phyloP scores from a whole-genome alignment of 2,113 vertebrate genomes.

The Glaucomys volans region DNA sequence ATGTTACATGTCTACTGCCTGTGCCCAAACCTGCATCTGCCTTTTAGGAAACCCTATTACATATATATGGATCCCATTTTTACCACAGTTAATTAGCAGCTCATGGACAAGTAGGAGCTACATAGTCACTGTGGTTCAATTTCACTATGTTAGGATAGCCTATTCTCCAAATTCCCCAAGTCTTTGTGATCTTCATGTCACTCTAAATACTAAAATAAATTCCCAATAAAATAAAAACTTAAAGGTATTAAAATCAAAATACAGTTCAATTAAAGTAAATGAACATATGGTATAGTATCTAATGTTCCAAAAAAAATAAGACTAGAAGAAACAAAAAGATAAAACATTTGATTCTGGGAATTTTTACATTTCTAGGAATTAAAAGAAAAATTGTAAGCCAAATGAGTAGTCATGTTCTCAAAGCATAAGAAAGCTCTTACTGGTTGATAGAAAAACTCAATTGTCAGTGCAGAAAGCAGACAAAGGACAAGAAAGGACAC shows the following conservation, averaged over 20 bases:
- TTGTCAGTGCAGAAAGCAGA: not conserved
- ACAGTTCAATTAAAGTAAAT: not conserved
- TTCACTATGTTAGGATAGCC: not conserved
- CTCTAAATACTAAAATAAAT: constrained; percentile 39
- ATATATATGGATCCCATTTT: not conserved
- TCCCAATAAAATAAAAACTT: constrained; percentile 25
- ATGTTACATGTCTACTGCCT: not conserved
- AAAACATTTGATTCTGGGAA: not conserved
- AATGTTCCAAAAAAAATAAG: not conserved
- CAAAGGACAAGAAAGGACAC: not conserved
- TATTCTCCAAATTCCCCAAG: not conserved
- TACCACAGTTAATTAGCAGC: not conserved
- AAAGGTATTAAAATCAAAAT: constrained; percentile 36
- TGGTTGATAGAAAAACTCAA: not conserved
- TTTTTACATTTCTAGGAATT: not conserved
- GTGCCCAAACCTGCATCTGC: not conserved
- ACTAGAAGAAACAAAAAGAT: not conserved
- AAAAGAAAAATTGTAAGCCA: constrained; percentile 18
- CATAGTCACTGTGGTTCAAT: not conserved
- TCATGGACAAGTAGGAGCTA: not conserved
- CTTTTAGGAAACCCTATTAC: not conserved
- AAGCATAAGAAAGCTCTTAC: not conserved
- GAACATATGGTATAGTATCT: not conserved
- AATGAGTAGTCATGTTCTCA: not conserved
- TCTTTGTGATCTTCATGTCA: not conserved